A percentile compares a stretch with the other conserved stretches of the same genome.
phyloP scores from a whole-genome alignment of 2,113 vertebrate species.

The Cynocephalus volans region DNA sequence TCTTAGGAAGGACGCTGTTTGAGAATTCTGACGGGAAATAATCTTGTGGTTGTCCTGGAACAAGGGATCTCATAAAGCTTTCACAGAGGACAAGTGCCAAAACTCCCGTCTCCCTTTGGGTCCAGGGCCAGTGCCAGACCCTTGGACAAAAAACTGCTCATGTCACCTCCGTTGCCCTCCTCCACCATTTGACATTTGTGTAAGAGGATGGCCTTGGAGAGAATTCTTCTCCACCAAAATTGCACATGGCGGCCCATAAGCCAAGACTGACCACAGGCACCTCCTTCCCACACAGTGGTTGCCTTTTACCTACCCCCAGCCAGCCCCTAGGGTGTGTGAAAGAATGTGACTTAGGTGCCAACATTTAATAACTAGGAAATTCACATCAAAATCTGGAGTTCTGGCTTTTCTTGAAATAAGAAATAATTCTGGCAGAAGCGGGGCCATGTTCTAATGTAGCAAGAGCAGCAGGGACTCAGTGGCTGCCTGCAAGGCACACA shows the following conservation, averaged over 20 bases:
- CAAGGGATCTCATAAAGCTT: background rate
- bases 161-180: background rate
- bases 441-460: background rate
- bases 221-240: background rate
- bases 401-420: background rate
- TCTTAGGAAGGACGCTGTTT: background rate
- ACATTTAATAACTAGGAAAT: background rate
- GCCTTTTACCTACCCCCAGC: background rate
- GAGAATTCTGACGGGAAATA: background rate
- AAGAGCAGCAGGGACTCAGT: background rate
- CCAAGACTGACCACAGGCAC: background rate
- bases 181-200: background rate
- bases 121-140: background rate
- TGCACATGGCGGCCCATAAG: rapidly evolving
- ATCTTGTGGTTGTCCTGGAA: background rate
- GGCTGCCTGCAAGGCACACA: background rate
- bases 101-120: background rate
- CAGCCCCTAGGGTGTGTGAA: background rate
- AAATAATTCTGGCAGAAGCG: background rate
- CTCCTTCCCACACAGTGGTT: background rate
- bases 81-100: background rate
- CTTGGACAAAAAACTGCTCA: background rate
- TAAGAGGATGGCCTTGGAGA: background rate
- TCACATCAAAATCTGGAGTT: background rate
- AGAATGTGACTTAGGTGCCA: background rate